A percentile compares a stretch with the other conserved stretches of the same genome.
Conservation (phyloP, 2,888 invertebrate genomes). For the Panopea generosa region DNA sequence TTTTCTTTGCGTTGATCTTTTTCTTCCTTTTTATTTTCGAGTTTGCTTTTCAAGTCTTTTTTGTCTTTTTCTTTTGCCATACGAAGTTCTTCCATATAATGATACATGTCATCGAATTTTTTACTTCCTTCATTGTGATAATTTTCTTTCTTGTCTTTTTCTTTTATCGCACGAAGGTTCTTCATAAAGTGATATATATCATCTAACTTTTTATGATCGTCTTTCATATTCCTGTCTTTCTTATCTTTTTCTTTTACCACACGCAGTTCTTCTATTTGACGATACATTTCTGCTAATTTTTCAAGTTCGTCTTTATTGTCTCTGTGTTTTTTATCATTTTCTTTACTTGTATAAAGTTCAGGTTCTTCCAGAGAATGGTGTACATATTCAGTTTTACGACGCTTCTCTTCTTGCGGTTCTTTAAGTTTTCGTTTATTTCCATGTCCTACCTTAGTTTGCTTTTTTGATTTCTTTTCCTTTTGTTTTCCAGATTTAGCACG, state of each 20-base stretch:
- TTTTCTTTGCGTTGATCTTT: not conserved
- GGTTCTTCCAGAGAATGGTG: not conserved
- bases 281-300: not conserved
- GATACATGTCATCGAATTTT: too few relatives aligned
- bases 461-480: not conserved
- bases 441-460: not conserved
- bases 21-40: not conserved
- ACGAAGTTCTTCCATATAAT: not conserved
- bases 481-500: conserved; percentile 4
- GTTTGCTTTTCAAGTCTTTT: not conserved
- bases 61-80: not conserved
- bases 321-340: not conserved
- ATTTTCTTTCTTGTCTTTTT: too few relatives aligned
- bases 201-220: not conserved
- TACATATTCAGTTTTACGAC: not conserved
- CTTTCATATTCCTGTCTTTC: not conserved
- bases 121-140: too few relatives aligned
- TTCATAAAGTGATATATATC: too few relatives aligned
- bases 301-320: not conserved
- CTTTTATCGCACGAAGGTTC: too few relatives aligned
- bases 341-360: not conserved
- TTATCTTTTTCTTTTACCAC: not conserved
- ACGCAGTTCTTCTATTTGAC: not conserved
- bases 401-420: not conserved
- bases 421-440: not conserved